phyloP scores from a whole-genome alignment of 2,888 invertebrate species.

The Heteropelma amictum region DNA sequence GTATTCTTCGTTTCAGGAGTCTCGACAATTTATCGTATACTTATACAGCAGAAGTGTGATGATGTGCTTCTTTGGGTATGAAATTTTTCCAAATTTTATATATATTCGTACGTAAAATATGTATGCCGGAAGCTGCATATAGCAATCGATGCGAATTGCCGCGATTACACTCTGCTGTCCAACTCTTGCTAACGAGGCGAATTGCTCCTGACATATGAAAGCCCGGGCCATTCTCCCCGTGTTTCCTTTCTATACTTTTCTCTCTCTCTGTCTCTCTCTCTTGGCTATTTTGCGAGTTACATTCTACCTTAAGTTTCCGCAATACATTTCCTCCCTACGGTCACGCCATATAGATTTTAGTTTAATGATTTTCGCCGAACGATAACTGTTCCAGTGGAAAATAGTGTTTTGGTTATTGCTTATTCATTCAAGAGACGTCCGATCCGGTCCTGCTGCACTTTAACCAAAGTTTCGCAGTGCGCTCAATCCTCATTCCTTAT shows the following conservation, averaged over 20 bases:
- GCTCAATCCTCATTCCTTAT: constrained; percentile 14
- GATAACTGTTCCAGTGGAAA: constrained; percentile 65
- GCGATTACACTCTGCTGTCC: constrained; percentile 31
- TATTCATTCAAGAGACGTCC: background rate
- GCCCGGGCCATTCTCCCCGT: constrained; percentile 64
- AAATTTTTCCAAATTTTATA: background rate
- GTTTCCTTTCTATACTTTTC: constrained; percentile 54
- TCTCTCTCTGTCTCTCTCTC: constrained; percentile 54
- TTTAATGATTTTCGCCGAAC: constrained; percentile 75
- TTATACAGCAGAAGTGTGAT: too few species aligned
- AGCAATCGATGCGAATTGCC: constrained; percentile 17
- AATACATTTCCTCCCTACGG: constrained; percentile 28
- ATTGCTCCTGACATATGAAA: constrained; percentile 67
- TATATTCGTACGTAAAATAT: background rate
- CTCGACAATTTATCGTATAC: too few species aligned
- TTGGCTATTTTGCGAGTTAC: constrained; percentile 18
- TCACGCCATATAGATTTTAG: constrained; percentile 71
- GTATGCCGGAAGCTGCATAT: background rate
- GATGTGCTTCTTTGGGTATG: background rate
- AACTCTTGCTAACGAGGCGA: constrained; percentile 57
- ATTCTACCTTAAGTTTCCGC: constrained; percentile 54
- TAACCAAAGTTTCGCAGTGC: constrained; percentile 11
- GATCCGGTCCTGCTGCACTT: constrained; percentile 8
- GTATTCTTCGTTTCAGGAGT: too few species aligned
- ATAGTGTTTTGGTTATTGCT: constrained; percentile 65